phyloP scores from a whole-genome alignment of 1,140 invertebrate genomes.

The Drosophila dunni region DNA sequence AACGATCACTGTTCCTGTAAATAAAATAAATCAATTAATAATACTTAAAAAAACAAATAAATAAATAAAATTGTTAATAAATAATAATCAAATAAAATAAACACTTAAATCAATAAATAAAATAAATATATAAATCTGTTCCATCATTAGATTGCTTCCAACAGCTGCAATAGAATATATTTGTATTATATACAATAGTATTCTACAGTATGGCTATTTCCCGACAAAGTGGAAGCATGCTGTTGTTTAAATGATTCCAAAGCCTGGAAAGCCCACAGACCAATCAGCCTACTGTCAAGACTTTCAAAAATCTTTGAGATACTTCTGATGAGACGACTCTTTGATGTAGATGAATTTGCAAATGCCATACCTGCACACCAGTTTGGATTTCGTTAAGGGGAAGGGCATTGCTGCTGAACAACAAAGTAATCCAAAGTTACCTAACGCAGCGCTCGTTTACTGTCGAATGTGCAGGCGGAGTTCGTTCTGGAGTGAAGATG shows the following conservation, averaged over 20 bases:
- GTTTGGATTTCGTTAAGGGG: background rate
- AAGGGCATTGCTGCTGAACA: background rate
- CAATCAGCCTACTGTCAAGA: background rate
- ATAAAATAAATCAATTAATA: too few relatives aligned
- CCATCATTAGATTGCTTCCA: background rate
- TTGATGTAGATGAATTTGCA: background rate
- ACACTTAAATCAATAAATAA: too few relatives aligned
- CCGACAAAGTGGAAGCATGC: background rate
- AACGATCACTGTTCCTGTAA: too few relatives aligned
- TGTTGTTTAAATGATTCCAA: background rate
- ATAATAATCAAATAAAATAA: too few relatives aligned
- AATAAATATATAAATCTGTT: too few relatives aligned
- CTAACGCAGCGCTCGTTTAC: background rate
- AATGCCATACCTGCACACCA: background rate
- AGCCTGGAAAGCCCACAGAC: background rate
- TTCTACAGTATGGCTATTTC: background rate
- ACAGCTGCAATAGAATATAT: background rate
- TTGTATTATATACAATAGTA: background rate
- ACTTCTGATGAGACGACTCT: background rate
- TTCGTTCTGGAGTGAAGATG: background rate
- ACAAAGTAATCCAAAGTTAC: background rate
- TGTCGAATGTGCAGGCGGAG: background rate
- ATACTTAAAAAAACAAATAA: too few relatives aligned
- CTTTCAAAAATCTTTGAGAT: background rate
- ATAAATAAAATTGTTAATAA: too few relatives aligned